Percentiles rank a stretch among this genome's conserved stretches.
Evolutionary conservation across 2,113 vertebrate genomes (phyloP).

Genomic region (Oryzias woworae): DNA sequence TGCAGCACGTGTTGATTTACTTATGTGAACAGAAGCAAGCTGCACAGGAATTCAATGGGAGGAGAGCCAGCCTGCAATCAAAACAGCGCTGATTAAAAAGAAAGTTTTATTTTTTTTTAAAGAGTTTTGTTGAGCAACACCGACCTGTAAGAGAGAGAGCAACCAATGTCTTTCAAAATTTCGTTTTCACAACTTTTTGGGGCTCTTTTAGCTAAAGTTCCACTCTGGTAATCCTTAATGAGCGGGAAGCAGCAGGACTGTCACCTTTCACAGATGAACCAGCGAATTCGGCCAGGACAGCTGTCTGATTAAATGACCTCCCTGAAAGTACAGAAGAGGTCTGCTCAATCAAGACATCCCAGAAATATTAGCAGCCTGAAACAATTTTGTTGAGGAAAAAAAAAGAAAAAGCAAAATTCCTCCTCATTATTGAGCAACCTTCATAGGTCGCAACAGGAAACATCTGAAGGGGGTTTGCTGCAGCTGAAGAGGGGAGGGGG

Average conservation of each 20-base stretch:
- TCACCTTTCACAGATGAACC: too few relatives aligned
- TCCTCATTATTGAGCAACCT: not conserved
- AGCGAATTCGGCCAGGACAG: too few relatives aligned
- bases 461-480: slow-evolving; percentile 1
- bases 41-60: not conserved
- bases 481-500: not conserved
- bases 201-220: too few relatives aligned
- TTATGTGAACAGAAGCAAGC: slow-evolving; percentile 11
- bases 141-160: not conserved
- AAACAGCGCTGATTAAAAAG: slow-evolving; percentile 33
- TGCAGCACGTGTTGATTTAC: slow-evolving; percentile 28
- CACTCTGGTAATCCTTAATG: too few relatives aligned
- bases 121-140: not conserved
- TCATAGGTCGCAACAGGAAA: not conserved
- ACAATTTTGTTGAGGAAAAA: not conserved
- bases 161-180: not conserved
- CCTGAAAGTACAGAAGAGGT: not conserved
- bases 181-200: not conserved
- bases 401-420: not conserved
- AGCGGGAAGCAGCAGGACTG: too few relatives aligned
- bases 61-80: slow-evolving; percentile 24
- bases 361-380: not conserved
- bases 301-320: too few relatives aligned
- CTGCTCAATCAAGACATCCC: not conserved
- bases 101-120: slow-evolving; percentile 4